A percentile compares a stretch with the other conserved stretches of the same genome.
These are phyloP conservation scores for Drosophila buzzatii DNA, from an alignment of 2,888 invertebrate genomes.

Conservation along the genomic window DNA sequence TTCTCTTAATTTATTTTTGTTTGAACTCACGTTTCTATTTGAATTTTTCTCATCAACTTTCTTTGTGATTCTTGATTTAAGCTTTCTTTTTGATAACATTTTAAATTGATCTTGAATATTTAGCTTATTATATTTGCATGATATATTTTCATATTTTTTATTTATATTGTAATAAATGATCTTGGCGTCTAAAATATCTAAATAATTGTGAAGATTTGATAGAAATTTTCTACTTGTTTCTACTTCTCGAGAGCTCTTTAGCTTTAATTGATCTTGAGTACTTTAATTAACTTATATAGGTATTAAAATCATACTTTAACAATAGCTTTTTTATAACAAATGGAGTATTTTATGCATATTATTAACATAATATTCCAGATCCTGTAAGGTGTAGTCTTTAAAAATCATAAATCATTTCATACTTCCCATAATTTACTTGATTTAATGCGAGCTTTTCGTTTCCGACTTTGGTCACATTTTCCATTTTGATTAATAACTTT, in stretches of 20 bases:
- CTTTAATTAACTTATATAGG: neutral
- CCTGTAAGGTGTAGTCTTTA: neutral
- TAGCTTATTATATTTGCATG: no score
- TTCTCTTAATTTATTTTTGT: neutral
- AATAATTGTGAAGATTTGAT: neutral
- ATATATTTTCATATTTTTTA: neutral
- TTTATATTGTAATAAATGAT: neutral
- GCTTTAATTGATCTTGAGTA: neutral
- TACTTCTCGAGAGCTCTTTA: neutral
- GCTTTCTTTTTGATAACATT: neutral
- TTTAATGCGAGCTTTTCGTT: conserved; percentile 6
- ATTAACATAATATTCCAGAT: neutral
- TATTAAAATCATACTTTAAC: neutral
- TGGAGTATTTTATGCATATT: no score
- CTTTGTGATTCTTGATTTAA: neutral
- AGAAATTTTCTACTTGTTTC: neutral
- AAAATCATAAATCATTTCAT: neutral
- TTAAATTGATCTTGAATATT: neutral
- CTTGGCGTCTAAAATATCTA: neutral
- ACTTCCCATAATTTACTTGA: conserved; percentile 2
- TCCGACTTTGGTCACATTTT: conserved; percentile 18
- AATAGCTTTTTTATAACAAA: no score
- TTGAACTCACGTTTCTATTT: neutral
- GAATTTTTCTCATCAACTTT: neutral
- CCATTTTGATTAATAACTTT: conserved; percentile 27